Evolutionary conservation across 2,888 invertebrate genomes (phyloP).

Genomic region (Oasisia sp.): DNA sequence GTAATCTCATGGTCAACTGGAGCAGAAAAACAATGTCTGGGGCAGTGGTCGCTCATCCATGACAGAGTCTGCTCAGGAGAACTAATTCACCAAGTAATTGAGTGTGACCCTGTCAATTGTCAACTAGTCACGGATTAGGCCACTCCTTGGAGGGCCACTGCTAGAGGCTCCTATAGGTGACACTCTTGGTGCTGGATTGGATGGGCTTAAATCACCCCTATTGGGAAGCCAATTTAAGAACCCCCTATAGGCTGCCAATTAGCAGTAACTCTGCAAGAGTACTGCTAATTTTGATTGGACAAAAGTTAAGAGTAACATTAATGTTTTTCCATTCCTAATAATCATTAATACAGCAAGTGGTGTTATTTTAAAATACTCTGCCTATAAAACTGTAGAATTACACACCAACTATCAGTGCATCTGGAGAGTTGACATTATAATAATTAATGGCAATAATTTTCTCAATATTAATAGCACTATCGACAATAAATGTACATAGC

Average conservation of each 20-base stretch:
- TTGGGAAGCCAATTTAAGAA: not conserved
- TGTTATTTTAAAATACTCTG: not conserved
- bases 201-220: constrained; percentile 6
- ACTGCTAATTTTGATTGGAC: not conserved
- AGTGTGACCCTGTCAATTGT: not conserved
- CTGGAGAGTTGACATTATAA: too few relatives aligned
- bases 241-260: not conserved
- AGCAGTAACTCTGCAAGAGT: not conserved
- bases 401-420: too few relatives aligned
- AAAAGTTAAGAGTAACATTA: not conserved
- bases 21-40: not conserved
- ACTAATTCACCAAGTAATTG: not conserved
- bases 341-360: not conserved
- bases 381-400: not conserved
- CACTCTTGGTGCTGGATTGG: not conserved
- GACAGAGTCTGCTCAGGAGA: not conserved
- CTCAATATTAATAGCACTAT: too few relatives aligned
- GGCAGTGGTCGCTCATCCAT: not conserved
- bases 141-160: not conserved
- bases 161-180: not conserved
- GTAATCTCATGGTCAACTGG: not conserved
- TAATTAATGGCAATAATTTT: too few relatives aligned
- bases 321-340: not conserved
- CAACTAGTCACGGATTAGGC: constrained; percentile 6
- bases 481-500: too few relatives aligned